phyloP scores from a whole-genome alignment of 2,888 invertebrate genomes.

The Cistogaster globosa region DNA sequence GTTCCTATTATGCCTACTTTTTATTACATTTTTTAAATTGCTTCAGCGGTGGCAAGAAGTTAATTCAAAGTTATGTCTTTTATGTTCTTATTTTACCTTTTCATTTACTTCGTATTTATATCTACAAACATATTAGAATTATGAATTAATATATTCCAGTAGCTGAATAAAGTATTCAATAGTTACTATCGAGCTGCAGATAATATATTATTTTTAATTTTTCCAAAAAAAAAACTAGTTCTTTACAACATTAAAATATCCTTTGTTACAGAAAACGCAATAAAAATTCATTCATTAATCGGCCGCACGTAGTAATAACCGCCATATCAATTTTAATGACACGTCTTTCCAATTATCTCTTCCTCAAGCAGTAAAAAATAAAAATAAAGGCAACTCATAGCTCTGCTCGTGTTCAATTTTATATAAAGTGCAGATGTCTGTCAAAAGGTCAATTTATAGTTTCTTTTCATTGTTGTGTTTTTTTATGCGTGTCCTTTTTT shows the following conservation, averaged over 20 bases:
- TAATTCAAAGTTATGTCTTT: slow-evolving; percentile 48
- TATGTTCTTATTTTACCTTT: slow-evolving; percentile 36
- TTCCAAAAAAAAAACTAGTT: not conserved
- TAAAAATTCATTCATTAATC: slow-evolving; percentile 63
- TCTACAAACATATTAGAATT: slow-evolving; percentile 40
- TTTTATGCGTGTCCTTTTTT: slow-evolving; percentile 53
- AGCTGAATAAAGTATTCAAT: slow-evolving; percentile 41
- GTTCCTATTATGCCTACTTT: slow-evolving; percentile 67
- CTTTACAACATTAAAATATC: not conserved
- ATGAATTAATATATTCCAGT: slow-evolving; percentile 60
- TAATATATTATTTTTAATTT: not conserved
- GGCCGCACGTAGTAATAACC: slow-evolving; percentile 68
- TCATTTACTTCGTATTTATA: slow-evolving; percentile 42
- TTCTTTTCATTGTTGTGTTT: slow-evolving; percentile 41
- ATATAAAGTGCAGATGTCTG: slow-evolving; percentile 69
- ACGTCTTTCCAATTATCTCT: slow-evolving; percentile 52
- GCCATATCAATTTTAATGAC: slow-evolving; percentile 66
- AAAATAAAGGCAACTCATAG: not conserved
- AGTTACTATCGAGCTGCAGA: slow-evolving; percentile 17
- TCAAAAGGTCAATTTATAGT: slow-evolving; percentile 71
- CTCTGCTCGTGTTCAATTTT: slow-evolving; percentile 32
- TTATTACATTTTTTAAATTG: slow-evolving; percentile 71
- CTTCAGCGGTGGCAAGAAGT: slow-evolving; percentile 59
- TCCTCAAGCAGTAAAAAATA: slow-evolving; percentile 20
- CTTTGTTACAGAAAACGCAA: slow-evolving; percentile 55